These are phyloP conservation scores for Mus spicilegus DNA, from an alignment of 2,113 vertebrate species.

Conservation along the genomic window DNA sequence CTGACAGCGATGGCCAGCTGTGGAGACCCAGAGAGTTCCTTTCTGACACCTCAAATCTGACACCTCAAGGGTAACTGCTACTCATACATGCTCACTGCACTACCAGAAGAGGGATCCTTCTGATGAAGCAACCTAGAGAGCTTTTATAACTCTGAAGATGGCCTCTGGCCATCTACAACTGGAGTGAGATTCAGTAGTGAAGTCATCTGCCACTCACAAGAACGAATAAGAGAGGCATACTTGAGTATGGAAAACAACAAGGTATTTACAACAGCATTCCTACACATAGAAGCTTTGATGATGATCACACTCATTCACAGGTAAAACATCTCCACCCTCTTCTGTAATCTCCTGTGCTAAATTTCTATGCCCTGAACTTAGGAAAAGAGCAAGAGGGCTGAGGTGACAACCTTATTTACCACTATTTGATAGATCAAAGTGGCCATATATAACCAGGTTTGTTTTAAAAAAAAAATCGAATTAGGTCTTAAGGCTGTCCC, in stretches of 20 bases:
- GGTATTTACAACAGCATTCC: not conserved
- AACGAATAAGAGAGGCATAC: not conserved
- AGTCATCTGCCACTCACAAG: not conserved
- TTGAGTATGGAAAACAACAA: not conserved
- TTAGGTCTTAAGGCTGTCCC: not conserved
- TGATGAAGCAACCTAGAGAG: not conserved
- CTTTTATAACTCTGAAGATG: not conserved
- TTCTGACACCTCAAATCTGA: too few species aligned
- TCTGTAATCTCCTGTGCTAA: not conserved
- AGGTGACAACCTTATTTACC: too few species aligned
- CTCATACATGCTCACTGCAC: not conserved
- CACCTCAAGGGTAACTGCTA: not conserved
- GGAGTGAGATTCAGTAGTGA: not conserved
- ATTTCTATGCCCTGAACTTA: not conserved
- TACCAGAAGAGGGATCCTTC: not conserved
- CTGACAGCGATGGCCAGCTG: accelerated
- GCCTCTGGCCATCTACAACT: not conserved
- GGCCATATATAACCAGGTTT: not conserved
- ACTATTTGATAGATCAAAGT: not conserved
- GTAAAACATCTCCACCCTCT: not conserved
- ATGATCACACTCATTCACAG: not conserved
- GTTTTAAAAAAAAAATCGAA: not conserved
- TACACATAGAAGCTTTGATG: not conserved
- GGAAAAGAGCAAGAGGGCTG: not conserved
- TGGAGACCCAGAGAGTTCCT: not conserved